phyloP scores from a whole-genome alignment of 2,888 invertebrate genomes.

The Auanema sp. region DNA sequence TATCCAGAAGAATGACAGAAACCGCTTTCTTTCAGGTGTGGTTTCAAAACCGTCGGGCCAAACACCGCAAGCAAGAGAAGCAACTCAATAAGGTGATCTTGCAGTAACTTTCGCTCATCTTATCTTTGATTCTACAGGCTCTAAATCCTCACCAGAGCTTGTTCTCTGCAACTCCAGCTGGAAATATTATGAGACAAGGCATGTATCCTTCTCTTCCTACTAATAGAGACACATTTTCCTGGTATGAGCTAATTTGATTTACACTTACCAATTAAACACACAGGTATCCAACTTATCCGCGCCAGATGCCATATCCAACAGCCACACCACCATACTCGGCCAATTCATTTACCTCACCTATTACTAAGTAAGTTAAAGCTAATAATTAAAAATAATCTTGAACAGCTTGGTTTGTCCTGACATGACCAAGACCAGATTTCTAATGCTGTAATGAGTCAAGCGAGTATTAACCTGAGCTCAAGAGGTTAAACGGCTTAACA shows the following conservation, averaged over 20 bases:
- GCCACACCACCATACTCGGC: slow-evolving; percentile 52
- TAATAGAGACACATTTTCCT: slow-evolving; percentile 38
- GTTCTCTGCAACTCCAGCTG: slow-evolving; percentile 34
- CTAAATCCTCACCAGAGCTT: slow-evolving; percentile 38
- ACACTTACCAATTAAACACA: slow-evolving; percentile 12
- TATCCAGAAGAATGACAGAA: not conserved
- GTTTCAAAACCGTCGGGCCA: slow-evolving; percentile 63
- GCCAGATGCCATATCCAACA: slow-evolving; percentile 58
- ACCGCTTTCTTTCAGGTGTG: slow-evolving; percentile 51
- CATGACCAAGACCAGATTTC: not conserved
- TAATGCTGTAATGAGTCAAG: too few species aligned
- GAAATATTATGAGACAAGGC: slow-evolving; percentile 42
- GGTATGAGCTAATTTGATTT: not conserved
- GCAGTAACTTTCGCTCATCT: not conserved
- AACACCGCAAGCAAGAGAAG: slow-evolving; percentile 62
- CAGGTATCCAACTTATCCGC: slow-evolving; percentile 53
- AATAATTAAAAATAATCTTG: slow-evolving; percentile 1
- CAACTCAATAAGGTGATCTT: slow-evolving; percentile 58
- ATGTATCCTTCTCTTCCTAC: slow-evolving; percentile 37
- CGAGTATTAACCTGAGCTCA: too few species aligned
- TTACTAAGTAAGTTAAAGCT: slow-evolving; percentile 41
- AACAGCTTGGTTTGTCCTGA: not conserved
- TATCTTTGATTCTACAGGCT: slow-evolving; percentile 17
- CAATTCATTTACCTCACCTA: slow-evolving; percentile 44
- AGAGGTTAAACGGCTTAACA: too few species aligned